Conservation (phyloP, 2,113 vertebrate species). For the Podarcis cretensis region DNA sequence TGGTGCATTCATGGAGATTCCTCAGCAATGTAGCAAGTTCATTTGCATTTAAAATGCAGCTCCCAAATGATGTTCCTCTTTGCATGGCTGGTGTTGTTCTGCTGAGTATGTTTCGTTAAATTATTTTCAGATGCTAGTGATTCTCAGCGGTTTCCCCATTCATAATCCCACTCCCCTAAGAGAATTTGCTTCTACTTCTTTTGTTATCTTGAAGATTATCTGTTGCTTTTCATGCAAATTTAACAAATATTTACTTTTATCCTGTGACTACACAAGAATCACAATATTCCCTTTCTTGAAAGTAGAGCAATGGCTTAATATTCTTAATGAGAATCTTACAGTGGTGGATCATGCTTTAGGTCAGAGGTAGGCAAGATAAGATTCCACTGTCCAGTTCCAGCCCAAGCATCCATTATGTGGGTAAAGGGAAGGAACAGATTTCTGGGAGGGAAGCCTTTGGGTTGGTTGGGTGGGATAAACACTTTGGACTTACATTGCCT, state of each 20-base stretch:
- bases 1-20: constrained; percentile 67
- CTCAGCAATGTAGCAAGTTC: constrained; percentile 71
- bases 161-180: constrained; percentile 74
- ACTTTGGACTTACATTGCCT: background rate
- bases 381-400: background rate
- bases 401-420: background rate
- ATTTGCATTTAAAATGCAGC: constrained; percentile 80
- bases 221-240: constrained; percentile 77
- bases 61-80: constrained; percentile 76
- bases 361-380: background rate
- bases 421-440: background rate
- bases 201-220: constrained; percentile 81
- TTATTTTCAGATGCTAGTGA: constrained; percentile 78
- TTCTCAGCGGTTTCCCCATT: constrained; percentile 76
- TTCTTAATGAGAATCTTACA: constrained; percentile 63
- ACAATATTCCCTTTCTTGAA: constrained; percentile 59
- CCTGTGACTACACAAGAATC: constrained; percentile 54
- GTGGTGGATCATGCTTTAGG: constrained; percentile 31
- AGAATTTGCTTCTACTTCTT: constrained; percentile 75
- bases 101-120: constrained; percentile 84
- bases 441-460: constrained; percentile 31
- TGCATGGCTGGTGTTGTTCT: constrained; percentile 79
- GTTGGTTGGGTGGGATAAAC: constrained; percentile 47
- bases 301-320: constrained; percentile 46
- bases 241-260: constrained; percentile 74